Evolutionary conservation across 2,113 vertebrate species (phyloP), one percentile per base, ranked within the genome.

Genomic region (Ifrita kowaldi): DNA sequence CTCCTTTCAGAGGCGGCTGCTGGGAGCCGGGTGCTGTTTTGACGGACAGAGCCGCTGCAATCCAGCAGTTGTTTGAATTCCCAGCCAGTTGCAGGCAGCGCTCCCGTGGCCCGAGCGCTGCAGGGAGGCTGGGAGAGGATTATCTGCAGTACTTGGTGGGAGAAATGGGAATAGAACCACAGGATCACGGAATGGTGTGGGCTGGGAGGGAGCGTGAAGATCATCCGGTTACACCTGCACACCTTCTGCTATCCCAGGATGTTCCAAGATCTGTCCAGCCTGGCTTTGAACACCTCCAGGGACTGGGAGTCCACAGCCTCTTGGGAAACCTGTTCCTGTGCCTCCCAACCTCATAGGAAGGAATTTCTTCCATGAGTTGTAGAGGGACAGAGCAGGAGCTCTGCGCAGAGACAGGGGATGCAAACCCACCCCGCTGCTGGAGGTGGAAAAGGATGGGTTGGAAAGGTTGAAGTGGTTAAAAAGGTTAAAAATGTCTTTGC

Each of bases 1-100:
- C 94, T 87, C 98, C 96, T 98, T 98, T 98, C 98, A 98, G 95
- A 7, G 97, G 96, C 95, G 98, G 98, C 98, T 98, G 98, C 98
- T 96, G 97, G 88, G 95, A 95, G 96, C 97, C 87, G 95, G 97
- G 85, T 65, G 84, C 96, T 97, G 97, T 96, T 98, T 76, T 95
- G 97, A 98, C 86, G 94, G 97, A 97, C 96, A 8, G 97, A 92
- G 97, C 83, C 59, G 96, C 93, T 90, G 96, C 88, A 64, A 81
- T 84, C 95, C 93, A 88, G 64, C 98, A 95, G 96, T 98, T 97
- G 98, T 90, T 97, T 92, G 84, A 79, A 89, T 97, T 97, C 93
- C 70, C 97, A 96, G 96, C 89, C 98, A 87, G 71, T 97, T 91
- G 89, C 97, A 95, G 97, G 97, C 97, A 96, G 94, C 92, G 84